Percentiles rank a stretch among this genome's conserved stretches.
Conservation (phyloP, 2,113 vertebrate genomes). For the Prolemur simus region DNA sequence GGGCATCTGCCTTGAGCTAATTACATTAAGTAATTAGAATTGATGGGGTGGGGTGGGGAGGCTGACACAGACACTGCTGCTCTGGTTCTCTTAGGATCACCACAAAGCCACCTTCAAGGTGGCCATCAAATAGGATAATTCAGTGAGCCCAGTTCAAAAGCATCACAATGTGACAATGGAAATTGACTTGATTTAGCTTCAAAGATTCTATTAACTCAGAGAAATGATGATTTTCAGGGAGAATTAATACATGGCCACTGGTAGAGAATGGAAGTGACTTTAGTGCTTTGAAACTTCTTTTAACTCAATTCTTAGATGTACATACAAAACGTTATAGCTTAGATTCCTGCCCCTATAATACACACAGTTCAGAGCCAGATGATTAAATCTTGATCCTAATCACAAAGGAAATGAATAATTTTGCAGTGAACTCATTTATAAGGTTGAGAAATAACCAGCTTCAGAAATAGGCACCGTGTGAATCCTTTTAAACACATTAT, state of each 20-base stretch:
- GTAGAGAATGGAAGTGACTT: constrained; percentile 34
- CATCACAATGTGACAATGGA: constrained; percentile 66
- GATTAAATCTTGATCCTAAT: constrained; percentile 55
- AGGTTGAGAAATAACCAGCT: constrained; percentile 30
- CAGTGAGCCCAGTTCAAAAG: constrained; percentile 61
- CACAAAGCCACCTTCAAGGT: constrained; percentile 44
- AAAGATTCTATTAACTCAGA: constrained; percentile 73
- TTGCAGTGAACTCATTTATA: not conserved
- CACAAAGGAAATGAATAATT: constrained; percentile 42
- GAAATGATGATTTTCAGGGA: constrained; percentile 60
- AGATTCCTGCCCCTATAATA: not conserved
- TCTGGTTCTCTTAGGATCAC: not conserved
- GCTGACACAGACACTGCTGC: not conserved
- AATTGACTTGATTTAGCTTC: constrained; percentile 74
- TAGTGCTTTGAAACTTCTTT: constrained; percentile 64
- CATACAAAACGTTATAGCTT: not conserved
- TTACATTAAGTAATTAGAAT: not conserved
- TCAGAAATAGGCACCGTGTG: not conserved
- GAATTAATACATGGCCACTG: constrained; percentile 59
- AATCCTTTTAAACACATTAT: not conserved
- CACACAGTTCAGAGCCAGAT: not conserved
- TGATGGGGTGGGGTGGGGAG: not conserved
- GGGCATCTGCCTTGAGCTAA: not conserved
- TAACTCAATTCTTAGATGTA: constrained; percentile 45
- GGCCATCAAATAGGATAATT: constrained; percentile 29